Percentiles rank a stretch among this genome's conserved stretches.
phyloP scores from a whole-genome alignment of 2,888 invertebrate genomes.

The Gryllus longicercus region DNA sequence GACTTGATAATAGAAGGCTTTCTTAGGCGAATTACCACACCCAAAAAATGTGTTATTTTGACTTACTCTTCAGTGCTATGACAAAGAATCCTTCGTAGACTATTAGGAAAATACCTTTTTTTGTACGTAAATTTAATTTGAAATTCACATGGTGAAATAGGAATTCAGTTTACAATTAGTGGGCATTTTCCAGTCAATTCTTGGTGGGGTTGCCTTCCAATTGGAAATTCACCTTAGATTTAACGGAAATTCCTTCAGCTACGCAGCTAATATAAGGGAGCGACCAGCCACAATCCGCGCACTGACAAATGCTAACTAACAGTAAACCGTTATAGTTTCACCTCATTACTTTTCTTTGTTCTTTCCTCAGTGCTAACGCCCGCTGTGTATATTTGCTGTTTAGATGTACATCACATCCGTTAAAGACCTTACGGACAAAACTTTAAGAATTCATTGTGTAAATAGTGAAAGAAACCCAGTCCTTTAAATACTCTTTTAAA shows the following conservation, averaged over 20 bases:
- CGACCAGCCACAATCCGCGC: no score
- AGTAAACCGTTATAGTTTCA: background rate
- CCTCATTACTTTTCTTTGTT: background rate
- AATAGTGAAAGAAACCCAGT: background rate
- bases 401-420: slow-evolving; percentile 17
- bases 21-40: background rate
- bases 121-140: background rate
- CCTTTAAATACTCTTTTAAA: slow-evolving; percentile 7
- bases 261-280: no score
- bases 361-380: background rate
- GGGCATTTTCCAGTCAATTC: background rate
- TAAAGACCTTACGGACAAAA: background rate
- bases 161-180: background rate
- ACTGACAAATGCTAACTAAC: background rate
- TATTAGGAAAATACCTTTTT: background rate
- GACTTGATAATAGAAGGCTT: slow-evolving; percentile 10
- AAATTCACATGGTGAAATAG: background rate
- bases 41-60: background rate
- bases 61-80: background rate
- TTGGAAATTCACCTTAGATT: no score
- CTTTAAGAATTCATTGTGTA: background rate
- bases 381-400: background rate
- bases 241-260: no score
- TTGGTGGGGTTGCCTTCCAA: no score
- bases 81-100: background rate